Percentiles rank a stretch among this genome's conserved stretches.
These are phyloP conservation scores for Festucalex cinctus DNA, from an alignment of 2,113 vertebrate genomes.

Conservation along the genomic window DNA sequence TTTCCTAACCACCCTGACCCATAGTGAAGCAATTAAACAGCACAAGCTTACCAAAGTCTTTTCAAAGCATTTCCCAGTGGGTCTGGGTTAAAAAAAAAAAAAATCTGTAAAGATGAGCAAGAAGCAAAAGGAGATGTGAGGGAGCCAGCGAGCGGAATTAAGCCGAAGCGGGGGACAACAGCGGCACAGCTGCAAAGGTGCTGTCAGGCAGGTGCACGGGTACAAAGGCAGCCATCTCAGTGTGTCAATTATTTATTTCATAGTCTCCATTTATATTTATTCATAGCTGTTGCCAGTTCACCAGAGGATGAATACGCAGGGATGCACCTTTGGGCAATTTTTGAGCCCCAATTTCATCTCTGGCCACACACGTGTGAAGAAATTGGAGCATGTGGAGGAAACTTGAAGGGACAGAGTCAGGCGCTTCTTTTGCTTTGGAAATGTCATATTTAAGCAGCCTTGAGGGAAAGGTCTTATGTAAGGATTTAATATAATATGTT, in stretches of 20 bases:
- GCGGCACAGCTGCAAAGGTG: slow-evolving; percentile 7
- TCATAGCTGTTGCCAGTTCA: slow-evolving; percentile 31
- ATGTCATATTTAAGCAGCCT: slow-evolving; percentile 4
- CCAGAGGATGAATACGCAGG: slow-evolving; percentile 11
- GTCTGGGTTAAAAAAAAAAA: slow-evolving; percentile 53
- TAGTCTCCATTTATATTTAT: slow-evolving; percentile 41
- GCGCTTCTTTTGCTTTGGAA: neutral
- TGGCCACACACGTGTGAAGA: slow-evolving; percentile 13
- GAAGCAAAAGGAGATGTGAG: slow-evolving; percentile 28
- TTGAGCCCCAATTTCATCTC: slow-evolving; percentile 33
- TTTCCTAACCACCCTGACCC: slow-evolving; percentile 43
- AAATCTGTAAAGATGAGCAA: slow-evolving; percentile 36
- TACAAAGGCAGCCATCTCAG: slow-evolving; percentile 41
- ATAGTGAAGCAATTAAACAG: slow-evolving; percentile 48
- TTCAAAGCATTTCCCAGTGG: slow-evolving; percentile 29
- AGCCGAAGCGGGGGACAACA: slow-evolving; percentile 11
- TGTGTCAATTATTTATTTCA: slow-evolving; percentile 54
- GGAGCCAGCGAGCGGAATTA: slow-evolving; percentile 30
- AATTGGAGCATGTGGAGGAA: slow-evolving; percentile 22
- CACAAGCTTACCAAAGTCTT: slow-evolving; percentile 17
- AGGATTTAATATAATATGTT: neutral
- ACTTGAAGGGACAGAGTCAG: slow-evolving; percentile 9
- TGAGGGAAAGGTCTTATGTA: neutral
- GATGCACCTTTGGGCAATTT: slow-evolving; percentile 25
- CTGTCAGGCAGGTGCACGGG: slow-evolving; percentile 19